Conservation (phyloP, 2,888 invertebrate genomes). For the Strigamia crassipes region DNA sequence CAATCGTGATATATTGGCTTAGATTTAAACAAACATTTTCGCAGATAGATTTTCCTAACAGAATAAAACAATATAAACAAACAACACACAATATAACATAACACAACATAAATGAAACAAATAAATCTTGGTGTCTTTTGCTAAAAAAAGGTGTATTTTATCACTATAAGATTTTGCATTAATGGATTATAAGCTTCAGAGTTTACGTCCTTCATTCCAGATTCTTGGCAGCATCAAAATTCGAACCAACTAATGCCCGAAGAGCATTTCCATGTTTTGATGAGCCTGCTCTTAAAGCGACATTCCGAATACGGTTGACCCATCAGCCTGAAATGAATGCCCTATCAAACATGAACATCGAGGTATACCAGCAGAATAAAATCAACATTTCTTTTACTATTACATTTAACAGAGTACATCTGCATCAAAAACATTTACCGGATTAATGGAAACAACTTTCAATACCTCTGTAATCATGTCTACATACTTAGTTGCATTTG, state of each 20-base stretch:
- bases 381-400: background rate
- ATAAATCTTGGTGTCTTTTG: too few species aligned
- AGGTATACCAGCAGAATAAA: constrained; percentile 63
- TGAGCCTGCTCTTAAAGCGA: constrained; percentile 88
- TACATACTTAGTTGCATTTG: constrained; percentile 89
- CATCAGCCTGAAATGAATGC: constrained; percentile 71
- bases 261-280: constrained; percentile 95
- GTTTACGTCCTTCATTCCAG: constrained; percentile 65
- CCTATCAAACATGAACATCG: constrained; percentile 83
- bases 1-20: too few species aligned
- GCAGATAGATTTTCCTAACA: too few species aligned
- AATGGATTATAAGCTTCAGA: too few species aligned
- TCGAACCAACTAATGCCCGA: constrained; percentile 92
- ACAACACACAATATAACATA: too few species aligned
- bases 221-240: constrained; percentile 85
- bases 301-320: constrained; percentile 76
- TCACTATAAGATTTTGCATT: too few species aligned
- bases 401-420: background rate
- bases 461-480: constrained; percentile 87
- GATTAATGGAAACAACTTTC: constrained; percentile 64
- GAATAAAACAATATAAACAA: too few species aligned
- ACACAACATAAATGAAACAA: too few species aligned
- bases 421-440: background rate
- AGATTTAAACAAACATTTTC: too few species aligned
- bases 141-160: too few species aligned